A percentile compares a stretch with the other conserved stretches of the same genome.
Conservation (phyloP, 1,140 invertebrate species). For the Oreohelix idahoensis region DNA sequence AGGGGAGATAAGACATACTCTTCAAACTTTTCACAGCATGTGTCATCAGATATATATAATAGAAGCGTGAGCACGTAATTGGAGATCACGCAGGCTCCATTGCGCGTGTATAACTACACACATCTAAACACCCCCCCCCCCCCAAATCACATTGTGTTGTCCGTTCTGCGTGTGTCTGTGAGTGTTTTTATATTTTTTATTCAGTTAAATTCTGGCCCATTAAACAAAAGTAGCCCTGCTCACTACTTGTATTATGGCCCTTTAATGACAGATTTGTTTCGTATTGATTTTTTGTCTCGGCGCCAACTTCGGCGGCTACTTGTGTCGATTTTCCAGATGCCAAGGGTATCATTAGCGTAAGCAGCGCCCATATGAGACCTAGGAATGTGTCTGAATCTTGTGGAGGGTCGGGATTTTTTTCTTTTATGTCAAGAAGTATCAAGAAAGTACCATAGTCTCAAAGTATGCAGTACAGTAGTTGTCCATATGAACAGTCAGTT, state of each 20-base stretch:
- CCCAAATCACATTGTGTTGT: background rate
- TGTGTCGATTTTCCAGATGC: background rate
- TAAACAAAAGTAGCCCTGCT: background rate
- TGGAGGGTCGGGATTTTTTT: background rate
- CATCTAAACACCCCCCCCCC: background rate
- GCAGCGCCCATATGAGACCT: background rate
- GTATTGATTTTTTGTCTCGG: background rate
- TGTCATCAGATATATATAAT: background rate
- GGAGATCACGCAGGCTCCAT: background rate
- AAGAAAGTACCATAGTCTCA: too few relatives aligned
- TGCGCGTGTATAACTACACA: background rate
- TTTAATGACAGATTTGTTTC: slow-evolving; percentile 10
- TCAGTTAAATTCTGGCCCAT: background rate
- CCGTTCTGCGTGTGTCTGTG: background rate
- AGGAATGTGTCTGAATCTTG: background rate
- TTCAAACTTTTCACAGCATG: too few relatives aligned
- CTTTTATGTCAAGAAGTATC: too few relatives aligned
- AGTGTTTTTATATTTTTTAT: background rate
- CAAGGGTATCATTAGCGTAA: background rate
- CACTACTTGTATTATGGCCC: background rate
- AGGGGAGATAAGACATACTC: too few relatives aligned
- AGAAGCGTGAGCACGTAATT: background rate
- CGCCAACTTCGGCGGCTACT: background rate
- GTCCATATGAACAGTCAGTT: too few relatives aligned
- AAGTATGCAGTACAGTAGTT: too few relatives aligned